phyloP scores from a whole-genome alignment of 2,888 invertebrate species.

The Nephrocerus scutellatus region DNA sequence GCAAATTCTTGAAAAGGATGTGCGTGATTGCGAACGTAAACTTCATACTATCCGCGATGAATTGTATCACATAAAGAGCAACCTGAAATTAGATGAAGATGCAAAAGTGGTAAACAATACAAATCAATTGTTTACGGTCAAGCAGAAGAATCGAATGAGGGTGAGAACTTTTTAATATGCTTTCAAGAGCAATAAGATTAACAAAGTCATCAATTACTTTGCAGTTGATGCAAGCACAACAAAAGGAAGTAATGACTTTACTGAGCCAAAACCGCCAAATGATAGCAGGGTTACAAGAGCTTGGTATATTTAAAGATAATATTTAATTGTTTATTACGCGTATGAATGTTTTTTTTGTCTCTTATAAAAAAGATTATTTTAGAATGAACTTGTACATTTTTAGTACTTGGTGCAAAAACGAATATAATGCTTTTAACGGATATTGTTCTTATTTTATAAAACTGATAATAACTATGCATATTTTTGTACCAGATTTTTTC shows the following conservation, averaged over 20 bases:
- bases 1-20: slow-evolving; percentile 66
- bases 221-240: slow-evolving; percentile 38
- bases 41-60: slow-evolving; percentile 39
- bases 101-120: slow-evolving; percentile 35
- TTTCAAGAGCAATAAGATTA: neutral
- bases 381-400: no score
- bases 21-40: slow-evolving; percentile 40
- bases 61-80: slow-evolving; percentile 38
- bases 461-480: no score
- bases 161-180: slow-evolving; percentile 21
- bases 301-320: no score
- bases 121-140: slow-evolving; percentile 37
- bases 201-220: slow-evolving; percentile 12
- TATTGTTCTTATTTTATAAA: no score
- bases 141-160: slow-evolving; percentile 37
- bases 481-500: no score
- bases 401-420: no score
- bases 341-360: no score
- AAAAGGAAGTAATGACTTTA: slow-evolving; percentile 37
- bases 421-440: no score
- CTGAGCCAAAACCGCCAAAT: slow-evolving; percentile 40
- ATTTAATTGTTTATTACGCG: no score
- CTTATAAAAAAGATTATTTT: no score
- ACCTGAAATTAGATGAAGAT: slow-evolving; percentile 35
- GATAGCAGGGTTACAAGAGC: slow-evolving; percentile 33